A percentile compares a stretch with the other conserved stretches of the same genome.
phyloP scores from a whole-genome alignment of 2,888 invertebrate species.

The Epistrophe grossulariae region DNA sequence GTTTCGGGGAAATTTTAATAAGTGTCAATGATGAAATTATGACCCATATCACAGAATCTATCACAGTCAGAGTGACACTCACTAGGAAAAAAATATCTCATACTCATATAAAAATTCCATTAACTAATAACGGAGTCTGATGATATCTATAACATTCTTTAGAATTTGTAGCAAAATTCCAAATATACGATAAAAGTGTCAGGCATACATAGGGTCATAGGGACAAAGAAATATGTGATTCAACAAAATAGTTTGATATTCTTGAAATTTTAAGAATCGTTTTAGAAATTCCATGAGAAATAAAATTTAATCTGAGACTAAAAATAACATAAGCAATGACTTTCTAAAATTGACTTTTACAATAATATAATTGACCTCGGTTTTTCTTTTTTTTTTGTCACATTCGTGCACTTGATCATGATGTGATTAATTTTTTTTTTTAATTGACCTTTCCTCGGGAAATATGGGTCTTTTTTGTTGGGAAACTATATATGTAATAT shows the following conservation, averaged over 20 bases:
- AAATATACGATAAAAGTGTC: no score
- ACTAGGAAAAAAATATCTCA: neutral
- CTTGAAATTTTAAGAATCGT: neutral
- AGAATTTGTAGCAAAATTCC: no score
- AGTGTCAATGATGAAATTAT: neutral
- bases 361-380: neutral
- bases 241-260: no score
- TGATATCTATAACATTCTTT: neutral
- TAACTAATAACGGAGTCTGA: no score
- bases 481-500: neutral
- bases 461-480: conserved; percentile 16
- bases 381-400: neutral
- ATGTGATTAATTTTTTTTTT: neutral
- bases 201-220: no score
- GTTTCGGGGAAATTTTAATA: neutral
- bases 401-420: conserved; percentile 22
- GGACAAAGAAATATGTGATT: no score
- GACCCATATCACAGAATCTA: neutral
- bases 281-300: neutral
- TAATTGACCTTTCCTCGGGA: conserved; percentile 20
- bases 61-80: neutral
- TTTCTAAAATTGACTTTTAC: neutral
- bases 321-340: neutral
- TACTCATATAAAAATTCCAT: neutral
- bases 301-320: neutral